A percentile compares a stretch with the other conserved stretches of the same genome.
phyloP scores from a whole-genome alignment of 64 coral and sea anemone species.

The Acropora yongei region DNA sequence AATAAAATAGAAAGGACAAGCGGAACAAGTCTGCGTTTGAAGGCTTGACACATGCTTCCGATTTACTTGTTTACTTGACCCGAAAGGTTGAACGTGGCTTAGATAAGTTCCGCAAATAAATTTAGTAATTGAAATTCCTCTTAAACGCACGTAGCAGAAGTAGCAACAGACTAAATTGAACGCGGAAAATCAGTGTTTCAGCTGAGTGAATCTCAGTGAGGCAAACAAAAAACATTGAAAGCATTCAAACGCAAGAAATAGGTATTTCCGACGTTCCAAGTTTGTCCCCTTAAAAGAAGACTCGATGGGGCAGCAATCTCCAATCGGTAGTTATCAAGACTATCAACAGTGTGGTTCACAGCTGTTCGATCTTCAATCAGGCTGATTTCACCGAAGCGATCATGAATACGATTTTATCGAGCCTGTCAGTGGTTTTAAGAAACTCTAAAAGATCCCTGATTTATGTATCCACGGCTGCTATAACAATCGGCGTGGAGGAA shows the following conservation, averaged over 20 bases:
- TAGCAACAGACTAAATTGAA: too few species aligned
- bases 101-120: too few species aligned
- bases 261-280: neutral
- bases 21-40: too few species aligned
- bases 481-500: constrained; percentile 12
- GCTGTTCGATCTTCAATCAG: neutral
- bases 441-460: constrained; percentile 25
- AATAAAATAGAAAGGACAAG: too few species aligned
- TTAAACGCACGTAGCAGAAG: too few species aligned
- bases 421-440: neutral
- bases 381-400: neutral
- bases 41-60: too few species aligned
- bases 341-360: neutral
- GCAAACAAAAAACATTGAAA: neutral
- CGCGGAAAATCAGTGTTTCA: too few species aligned
- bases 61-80: too few species aligned
- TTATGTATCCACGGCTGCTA: neutral
- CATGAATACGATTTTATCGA: constrained; percentile 6
- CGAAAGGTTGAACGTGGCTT: too few species aligned
- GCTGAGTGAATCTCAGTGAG: neutral
- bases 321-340: neutral
- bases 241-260: neutral
- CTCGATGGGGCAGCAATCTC: neutral
- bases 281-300: neutral
- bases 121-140: too few species aligned